Conservation (phyloP, 2,113 vertebrate genomes). For the Megaleporinus macrocephalus region DNA sequence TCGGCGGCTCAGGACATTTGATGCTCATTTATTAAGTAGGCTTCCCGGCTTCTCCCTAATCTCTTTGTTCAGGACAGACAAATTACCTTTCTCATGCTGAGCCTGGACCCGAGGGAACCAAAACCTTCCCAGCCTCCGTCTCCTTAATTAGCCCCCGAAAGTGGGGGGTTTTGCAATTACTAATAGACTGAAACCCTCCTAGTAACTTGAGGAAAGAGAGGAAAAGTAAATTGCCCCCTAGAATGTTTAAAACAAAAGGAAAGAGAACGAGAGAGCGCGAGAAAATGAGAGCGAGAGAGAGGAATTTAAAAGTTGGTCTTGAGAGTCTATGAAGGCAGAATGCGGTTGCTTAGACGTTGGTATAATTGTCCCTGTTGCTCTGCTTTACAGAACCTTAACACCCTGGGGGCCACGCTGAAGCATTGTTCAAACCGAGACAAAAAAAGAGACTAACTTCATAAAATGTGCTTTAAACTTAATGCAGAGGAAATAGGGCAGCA, state of each 20-base stretch:
- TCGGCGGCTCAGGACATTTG: slow-evolving; percentile 86
- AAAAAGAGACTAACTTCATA: slow-evolving; percentile 76
- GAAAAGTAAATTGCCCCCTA: slow-evolving; percentile 80
- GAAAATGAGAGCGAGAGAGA: slow-evolving; percentile 31
- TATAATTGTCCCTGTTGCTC: slow-evolving; percentile 71
- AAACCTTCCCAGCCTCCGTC: slow-evolving; percentile 90
- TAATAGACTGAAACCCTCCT: slow-evolving; percentile 91
- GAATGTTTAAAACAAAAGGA: slow-evolving; percentile 70
- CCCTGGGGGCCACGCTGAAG: slow-evolving; percentile 68
- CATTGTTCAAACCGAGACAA: slow-evolving; percentile 70
- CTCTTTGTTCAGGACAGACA: slow-evolving; percentile 99
- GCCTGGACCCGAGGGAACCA: slow-evolving; percentile 92
- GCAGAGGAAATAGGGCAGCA: slow-evolving; percentile 76
- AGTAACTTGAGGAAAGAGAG: slow-evolving; percentile 88
- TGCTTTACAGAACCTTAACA: slow-evolving; percentile 65
- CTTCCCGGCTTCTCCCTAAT: slow-evolving; percentile 90
- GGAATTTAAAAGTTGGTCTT: slow-evolving; percentile 81
- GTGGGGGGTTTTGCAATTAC: slow-evolving; percentile 84
- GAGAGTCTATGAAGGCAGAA: slow-evolving; percentile 67
- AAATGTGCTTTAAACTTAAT: slow-evolving; percentile 75
- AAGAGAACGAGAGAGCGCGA: slow-evolving; percentile 33
- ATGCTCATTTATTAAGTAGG: slow-evolving; percentile 97
- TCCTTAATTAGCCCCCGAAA: slow-evolving; percentile 98
- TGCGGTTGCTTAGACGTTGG: slow-evolving; percentile 41
- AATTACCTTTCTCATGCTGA: slow-evolving; percentile 98